Percentiles rank a stretch among this genome's conserved stretches.
Conservation (phyloP, 1,140 invertebrate genomes). For the Cotesia glomerata region DNA sequence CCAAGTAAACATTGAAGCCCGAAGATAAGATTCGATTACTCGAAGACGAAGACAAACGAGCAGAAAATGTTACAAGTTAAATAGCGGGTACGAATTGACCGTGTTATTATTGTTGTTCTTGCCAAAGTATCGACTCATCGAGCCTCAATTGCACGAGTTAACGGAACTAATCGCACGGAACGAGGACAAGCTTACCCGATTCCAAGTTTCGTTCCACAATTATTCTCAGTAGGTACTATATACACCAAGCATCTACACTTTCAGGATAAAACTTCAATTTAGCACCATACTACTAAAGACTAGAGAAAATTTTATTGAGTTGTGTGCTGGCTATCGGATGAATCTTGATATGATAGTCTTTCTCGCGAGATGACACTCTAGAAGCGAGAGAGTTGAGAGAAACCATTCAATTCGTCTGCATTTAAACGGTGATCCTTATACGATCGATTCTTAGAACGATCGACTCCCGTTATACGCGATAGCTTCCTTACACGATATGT, state of each 20-base stretch:
- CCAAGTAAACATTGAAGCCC: no score
- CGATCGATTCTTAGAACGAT: conserved; percentile 21
- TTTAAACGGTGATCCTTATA: conserved; percentile 10
- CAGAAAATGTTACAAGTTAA: neutral
- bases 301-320: no score
- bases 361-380: neutral
- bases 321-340: no score
- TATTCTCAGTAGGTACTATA: neutral
- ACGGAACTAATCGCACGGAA: conserved; percentile 45
- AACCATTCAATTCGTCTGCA: conserved; percentile 15
- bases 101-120: conserved; percentile 13
- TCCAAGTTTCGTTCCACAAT: conserved; percentile 24
- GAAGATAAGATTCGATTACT: no score
- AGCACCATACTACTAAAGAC: no score
- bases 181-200: conserved; percentile 37
- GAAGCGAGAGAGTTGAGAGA: neutral
- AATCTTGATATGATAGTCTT: no score
- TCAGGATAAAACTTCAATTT: no score
- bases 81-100: conserved; percentile 3
- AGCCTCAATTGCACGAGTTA: conserved; percentile 21
- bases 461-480: conserved; percentile 18
- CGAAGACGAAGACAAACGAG: neutral
- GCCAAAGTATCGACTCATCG: conserved; percentile 11
- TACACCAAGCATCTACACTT: no score
- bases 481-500: neutral